Base-by-base conservation (phyloP, 2,113 vertebrate genomes). In the Stegostoma tigrinum region DNA sequence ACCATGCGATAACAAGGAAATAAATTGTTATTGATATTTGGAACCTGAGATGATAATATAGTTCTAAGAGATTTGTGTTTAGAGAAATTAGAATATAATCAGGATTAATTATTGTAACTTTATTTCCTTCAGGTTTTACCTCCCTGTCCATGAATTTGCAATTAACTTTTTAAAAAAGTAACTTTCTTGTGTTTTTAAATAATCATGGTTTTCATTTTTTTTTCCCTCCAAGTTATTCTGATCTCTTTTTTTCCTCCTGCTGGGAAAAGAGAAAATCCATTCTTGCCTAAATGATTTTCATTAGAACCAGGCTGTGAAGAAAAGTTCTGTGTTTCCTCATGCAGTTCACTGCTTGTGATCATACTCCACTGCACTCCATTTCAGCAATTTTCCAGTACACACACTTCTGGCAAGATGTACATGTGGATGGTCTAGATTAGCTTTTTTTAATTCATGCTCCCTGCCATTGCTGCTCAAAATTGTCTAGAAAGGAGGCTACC, bases 61-160 rank as follows among this genome's bases (percentile, higher is more conserved):
- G 38, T 70, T 45, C 12, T 42, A 94, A 70, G 61, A 68, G 23
- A 89, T 70, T 95, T 68, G 38, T 27, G 12, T 95, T 61, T 12
- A 1, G 55, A 70, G 67, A 45, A 48, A 48, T 95, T 68, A 70
- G 67, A 8, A 61, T 61, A 61, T 61, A 61, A 61, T 95, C 66
- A 72, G 34, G 64, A 91, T 64, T 66, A 93, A 83, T 38, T 38
- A 93, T 93, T 66, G 89, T 93, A 66, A 93, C 34, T 66, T 91
- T 64, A 19, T 61, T 61, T 45, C 80, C n/a, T 83, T 83, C 80
- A 42, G 30, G 45, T 68, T 27, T 72, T 70, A n/a, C 64, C 30
- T 95, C 72, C 23, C 2, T 94, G 38, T 38, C 15, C n/a, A 95
- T 95, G 67, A 48, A 24, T 94, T 21, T 14, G 90, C 55, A 93